A percentile compares a stretch with the other conserved stretches of the same genome.
Conservation (phyloP, 2,113 vertebrate genomes). For the Ailurus styani region DNA sequence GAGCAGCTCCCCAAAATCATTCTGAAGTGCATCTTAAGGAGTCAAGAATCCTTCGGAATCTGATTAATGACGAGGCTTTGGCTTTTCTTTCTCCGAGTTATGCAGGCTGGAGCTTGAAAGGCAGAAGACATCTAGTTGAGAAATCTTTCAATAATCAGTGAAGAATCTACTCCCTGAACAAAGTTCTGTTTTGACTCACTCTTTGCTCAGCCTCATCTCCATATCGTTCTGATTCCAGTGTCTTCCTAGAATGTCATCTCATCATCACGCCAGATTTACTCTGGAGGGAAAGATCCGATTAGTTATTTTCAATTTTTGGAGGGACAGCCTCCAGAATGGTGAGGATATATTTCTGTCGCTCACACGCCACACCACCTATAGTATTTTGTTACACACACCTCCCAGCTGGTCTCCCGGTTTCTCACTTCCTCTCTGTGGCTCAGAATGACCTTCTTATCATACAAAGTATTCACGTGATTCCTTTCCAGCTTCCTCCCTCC, state of each 20-base stretch:
- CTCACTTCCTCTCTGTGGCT: background rate
- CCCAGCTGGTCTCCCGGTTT: fast-evolving
- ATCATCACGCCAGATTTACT: too few species aligned
- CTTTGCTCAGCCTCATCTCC: background rate
- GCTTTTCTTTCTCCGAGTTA: background rate
- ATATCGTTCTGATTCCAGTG: fast-evolving
- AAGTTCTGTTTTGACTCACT: background rate
- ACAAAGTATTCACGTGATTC: background rate
- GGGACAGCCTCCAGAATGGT: background rate
- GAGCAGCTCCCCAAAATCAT: background rate
- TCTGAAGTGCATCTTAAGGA: background rate
- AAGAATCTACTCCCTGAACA: background rate
- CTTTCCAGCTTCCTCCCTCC: background rate
- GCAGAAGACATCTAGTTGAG: too few species aligned
- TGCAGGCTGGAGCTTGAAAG: background rate
- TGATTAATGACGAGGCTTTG: background rate
- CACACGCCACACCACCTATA: background rate
- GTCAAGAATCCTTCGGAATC: background rate
- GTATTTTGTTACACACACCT: background rate
- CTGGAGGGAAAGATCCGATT: background rate
- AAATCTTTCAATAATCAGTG: background rate
- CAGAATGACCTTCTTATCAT: background rate
- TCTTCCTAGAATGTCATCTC: background rate
- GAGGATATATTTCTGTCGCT: background rate
- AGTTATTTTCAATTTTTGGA: background rate